These are phyloP conservation scores for Geodia barretti DNA, from an alignment of 37 sponge, comb jelly and placozoan species.

Conservation along the genomic window DNA sequence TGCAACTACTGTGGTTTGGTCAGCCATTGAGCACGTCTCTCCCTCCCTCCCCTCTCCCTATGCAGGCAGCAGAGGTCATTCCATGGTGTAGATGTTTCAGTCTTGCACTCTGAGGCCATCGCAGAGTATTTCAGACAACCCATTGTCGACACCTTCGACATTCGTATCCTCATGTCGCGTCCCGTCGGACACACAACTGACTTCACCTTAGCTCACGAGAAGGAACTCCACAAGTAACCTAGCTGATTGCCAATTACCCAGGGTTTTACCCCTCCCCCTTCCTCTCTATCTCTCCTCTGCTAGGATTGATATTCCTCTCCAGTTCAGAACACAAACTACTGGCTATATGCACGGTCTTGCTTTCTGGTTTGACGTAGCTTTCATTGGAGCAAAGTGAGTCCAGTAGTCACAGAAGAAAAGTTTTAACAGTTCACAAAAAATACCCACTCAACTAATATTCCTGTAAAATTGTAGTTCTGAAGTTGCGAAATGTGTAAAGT, in stretches of 20 bases:
- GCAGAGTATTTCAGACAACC: constrained; percentile 97
- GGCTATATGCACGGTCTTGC: constrained; percentile 95
- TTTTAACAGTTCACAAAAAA: too few relatives aligned
- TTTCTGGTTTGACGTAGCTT: constrained; percentile 98
- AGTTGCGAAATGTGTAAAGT: too few relatives aligned
- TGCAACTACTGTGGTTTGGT: background rate
- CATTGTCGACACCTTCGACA: constrained; percentile 93
- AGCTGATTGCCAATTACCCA: background rate
- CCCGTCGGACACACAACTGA: constrained; percentile 82
- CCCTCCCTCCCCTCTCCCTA: constrained; percentile 18
- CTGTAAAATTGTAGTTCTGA: too few relatives aligned
- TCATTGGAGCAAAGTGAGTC: constrained; percentile 87
- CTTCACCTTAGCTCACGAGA: constrained; percentile 82
- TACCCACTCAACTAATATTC: too few relatives aligned
- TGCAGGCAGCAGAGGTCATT: constrained; percentile 86
- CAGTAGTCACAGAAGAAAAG: too few relatives aligned
- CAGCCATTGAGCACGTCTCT: background rate
- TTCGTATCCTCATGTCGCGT: constrained; percentile 81
- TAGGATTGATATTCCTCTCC: constrained; percentile 82
- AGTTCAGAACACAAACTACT: constrained; percentile 45
- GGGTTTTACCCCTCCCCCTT: too few relatives aligned
- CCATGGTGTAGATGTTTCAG: constrained; percentile 89
- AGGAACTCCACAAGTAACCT: constrained; percentile 74
- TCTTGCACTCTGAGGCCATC: constrained; percentile 64
- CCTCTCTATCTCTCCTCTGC: background rate